Base-by-base conservation (phyloP, 2,888 invertebrate species). In the Bursaphelenchus okinawaensis region DNA sequence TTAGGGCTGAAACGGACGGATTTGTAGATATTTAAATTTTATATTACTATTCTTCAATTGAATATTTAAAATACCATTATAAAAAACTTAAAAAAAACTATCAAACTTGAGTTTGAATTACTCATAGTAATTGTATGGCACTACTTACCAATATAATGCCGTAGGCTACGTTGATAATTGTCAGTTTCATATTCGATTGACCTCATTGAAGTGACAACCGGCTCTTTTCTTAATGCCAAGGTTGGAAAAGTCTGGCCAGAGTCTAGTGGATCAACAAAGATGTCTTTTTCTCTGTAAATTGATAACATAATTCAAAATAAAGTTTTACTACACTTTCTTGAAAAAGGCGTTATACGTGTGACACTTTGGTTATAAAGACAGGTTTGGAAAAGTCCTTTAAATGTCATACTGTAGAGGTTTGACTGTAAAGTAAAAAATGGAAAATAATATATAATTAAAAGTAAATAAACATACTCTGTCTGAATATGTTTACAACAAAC, bases 231-330 rank as follows among this genome's bases (percentile, higher is more conserved):
- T 16, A 77, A 68, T 12, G 70, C 68, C n/a, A 70, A 55, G 0
- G 79, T 75, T 1, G 80, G 76, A n/a, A 80, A 65, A n/a, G 40
- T 40, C 20, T 72, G 66, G 7, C 55, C n/a, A 23, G 75, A 70
- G 9, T 70, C 75, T 22, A 80, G 63, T 0, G 80, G 78, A 58
- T 80, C 80, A 19, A 75, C 63, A 63, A 72, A 75, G 1, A 79
- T 63, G 1, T 63, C 65, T 8, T 66, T 65, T 40, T 71, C 71
- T 8, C 77, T 77, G 66, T 63, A 71, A 60, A 65, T 66, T 23
- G 7, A 63, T 16, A 63, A 20, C 7, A 7, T 63, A 56, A 26
- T 19, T 24, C 27, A 52, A 19, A n/a, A n/a, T n/a, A n/a, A n/a
- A n/a, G n/a, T n/a, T n/a, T n/a, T n/a, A n/a, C n/a, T n/a, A n/a